Evolutionary conservation across 2,797 vertebrate genomes (phyloP).

Genomic region (Ptychadena robeensis): DNA sequence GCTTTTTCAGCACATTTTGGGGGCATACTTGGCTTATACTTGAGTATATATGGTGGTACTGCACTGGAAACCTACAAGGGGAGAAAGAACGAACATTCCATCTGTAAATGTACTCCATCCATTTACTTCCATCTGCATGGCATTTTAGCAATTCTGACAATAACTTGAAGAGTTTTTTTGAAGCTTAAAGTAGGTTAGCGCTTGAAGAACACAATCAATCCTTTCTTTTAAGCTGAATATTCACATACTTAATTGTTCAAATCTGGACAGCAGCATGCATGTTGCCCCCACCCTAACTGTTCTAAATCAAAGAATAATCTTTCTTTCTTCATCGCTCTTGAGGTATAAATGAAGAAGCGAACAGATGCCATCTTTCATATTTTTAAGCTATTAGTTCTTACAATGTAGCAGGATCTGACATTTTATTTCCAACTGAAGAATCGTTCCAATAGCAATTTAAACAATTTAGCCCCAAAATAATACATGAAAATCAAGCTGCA

Average conservation of each 20-base stretch:
- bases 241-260: conserved; percentile 71
- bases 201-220: conserved; percentile 68
- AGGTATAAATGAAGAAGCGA: conserved; percentile 69
- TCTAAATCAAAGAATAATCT: conserved; percentile 71
- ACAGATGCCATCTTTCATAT: conserved; percentile 69
- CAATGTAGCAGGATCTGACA: conserved; percentile 65
- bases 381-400: conserved; percentile 66
- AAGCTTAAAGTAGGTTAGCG: conserved; percentile 67
- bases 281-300: conserved; percentile 65
- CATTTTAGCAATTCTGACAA: conserved; percentile 59
- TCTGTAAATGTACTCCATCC: no score
- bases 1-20: no score
- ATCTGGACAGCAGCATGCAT: conserved; percentile 67
- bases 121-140: neutral
- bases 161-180: conserved; percentile 70
- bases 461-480: conserved; percentile 32
- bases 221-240: conserved; percentile 65
- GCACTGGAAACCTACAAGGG: no score
- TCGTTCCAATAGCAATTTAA: conserved; percentile 41
- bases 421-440: conserved; percentile 37
- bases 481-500: conserved; percentile 7
- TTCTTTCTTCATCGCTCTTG: conserved; percentile 68
- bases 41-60: no score
- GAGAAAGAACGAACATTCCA: no score
- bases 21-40: no score